phyloP scores from a whole-genome alignment of 2,888 invertebrate species.

The Dromius quadrimaculatus region DNA sequence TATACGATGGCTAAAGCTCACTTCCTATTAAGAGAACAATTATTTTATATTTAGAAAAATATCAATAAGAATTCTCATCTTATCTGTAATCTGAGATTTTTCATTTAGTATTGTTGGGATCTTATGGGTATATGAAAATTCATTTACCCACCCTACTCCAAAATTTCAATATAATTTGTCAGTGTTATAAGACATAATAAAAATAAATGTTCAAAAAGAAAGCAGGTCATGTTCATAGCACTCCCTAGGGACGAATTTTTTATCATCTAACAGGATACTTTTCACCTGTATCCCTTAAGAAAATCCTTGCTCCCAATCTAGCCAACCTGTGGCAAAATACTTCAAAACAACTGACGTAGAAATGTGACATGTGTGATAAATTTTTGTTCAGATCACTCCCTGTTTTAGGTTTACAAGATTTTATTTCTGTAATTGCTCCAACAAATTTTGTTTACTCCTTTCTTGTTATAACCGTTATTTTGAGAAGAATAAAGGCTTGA shows the following conservation, averaged over 20 bases:
- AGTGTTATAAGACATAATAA: slow-evolving; percentile 35
- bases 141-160: too few species aligned
- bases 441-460: neutral
- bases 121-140: too few species aligned
- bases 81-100: too few species aligned
- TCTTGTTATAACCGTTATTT: neutral
- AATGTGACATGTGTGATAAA: slow-evolving; percentile 17
- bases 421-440: slow-evolving; percentile 17
- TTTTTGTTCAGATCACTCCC: slow-evolving; percentile 3
- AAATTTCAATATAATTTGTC: slow-evolving; percentile 27
- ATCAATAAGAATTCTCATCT: too few species aligned
- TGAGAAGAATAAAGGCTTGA: too few species aligned
- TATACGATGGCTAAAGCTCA: too few species aligned
- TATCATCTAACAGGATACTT: slow-evolving; percentile 27
- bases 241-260: slow-evolving; percentile 38
- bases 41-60: too few species aligned
- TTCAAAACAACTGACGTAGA: slow-evolving; percentile 24
- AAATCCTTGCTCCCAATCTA: slow-evolving; percentile 1
- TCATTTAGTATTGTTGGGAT: too few species aligned
- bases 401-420: neutral
- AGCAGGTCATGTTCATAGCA: slow-evolving; percentile 23
- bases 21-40: too few species aligned
- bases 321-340: slow-evolving; percentile 23
- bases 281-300: slow-evolving; percentile 7
- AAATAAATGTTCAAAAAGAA: slow-evolving; percentile 36